Base-by-base conservation (phyloP, 23 tunicate species). In the Trididemnum miniatum region DNA sequence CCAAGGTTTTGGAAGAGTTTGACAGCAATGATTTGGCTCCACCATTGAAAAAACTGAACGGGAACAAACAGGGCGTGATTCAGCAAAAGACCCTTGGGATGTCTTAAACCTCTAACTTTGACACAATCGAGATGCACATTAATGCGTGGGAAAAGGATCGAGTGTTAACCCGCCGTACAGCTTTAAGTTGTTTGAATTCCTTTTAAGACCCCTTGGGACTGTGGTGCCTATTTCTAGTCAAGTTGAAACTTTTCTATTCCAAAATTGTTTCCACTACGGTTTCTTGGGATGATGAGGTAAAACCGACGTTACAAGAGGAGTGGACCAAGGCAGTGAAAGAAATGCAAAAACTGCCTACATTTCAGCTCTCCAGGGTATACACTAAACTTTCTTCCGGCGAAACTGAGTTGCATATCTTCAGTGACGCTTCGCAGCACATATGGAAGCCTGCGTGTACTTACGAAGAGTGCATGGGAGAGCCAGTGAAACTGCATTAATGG, bases 241-340 rank as follows among this genome's bases (percentile, higher is more conserved):
- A 69, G 38, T n/a, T 69, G 22, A 69, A 69, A n/a, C 35, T 32
- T 32, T 32, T 35, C 39, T 69, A 69, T 69, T 69, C 75, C 12
- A 24, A 69, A 15, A 69, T 69, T 31, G 75, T 69, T 31, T 2
- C n/a, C 37, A 4, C 7, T 7, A 69, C 75, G 9, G 3, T 5
- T 32, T 35, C 37, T 31, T 69, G 75, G 75, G 75, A 69, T n/a
- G 75, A 69, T n/a, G 38, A 69, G 26, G 38, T 69, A 15, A 20
- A 63, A 5, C 71, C 71, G 5, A 25, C 18, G 5, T 24, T 69
- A 69, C 9, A 31, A 37, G 22, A 69, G 26, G 31, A 31, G 38
- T 69, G 37, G 37, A 69, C 29, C 4, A 25, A 15, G 26, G 22
- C 5, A 22, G 26, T 62, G 75, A 26, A 62, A 62, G 27, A 62